Base-by-base conservation (phyloP, 2,888 invertebrate species). In the Drosophila parthenogenetica region DNA sequence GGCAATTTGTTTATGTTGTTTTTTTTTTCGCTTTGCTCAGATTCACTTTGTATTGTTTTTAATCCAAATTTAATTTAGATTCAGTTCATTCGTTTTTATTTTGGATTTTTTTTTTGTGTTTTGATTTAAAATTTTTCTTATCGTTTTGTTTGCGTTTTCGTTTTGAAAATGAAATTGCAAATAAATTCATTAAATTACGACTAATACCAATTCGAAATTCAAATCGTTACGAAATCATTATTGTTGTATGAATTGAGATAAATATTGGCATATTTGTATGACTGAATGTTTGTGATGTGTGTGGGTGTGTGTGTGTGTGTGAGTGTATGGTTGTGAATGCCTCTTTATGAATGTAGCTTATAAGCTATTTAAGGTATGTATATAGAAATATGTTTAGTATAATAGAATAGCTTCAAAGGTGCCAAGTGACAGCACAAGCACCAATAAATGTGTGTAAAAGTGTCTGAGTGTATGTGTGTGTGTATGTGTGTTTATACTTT, bases 31-130 rank as follows among this genome's bases (percentile, higher is more conserved):
- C 60, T 75, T 75, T 65, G 69, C 59, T 82, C 69, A 76, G 77
- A 76, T 79, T 57, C 37, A 46, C 45, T 57, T 63, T 57, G 64
- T 78, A 55, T 86, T 73, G 82, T 82, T 89, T 85, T 85, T 70
- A 72, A 89, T 85, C 85, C 89, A 85, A 85, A 85, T 85, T 87
- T 68, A 85, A 85, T 85, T 85, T 85, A 85, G 85, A 85, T 85
- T 77, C 77, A 86, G 86, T 88, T 74, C 76, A 59, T 70, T 89
- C 73, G 16, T 13, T 37, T 32, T 16, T n/a, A 0, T 22, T 37
- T 45, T 78, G n/a, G n/a, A n/a, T 54, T 55, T 71, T 70, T 65
- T 65, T 13, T 16, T 37, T 43, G 25, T 37, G 5, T 37, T 35
- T 78, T 54, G 59, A 76, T 55, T 25, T 25, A 7, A 25, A 25